Evolutionary conservation across 2,797 vertebrate species (phyloP), one percentile per base, ranked within the genome.

Genomic region (Spinibarbus caldwelli): DNA sequence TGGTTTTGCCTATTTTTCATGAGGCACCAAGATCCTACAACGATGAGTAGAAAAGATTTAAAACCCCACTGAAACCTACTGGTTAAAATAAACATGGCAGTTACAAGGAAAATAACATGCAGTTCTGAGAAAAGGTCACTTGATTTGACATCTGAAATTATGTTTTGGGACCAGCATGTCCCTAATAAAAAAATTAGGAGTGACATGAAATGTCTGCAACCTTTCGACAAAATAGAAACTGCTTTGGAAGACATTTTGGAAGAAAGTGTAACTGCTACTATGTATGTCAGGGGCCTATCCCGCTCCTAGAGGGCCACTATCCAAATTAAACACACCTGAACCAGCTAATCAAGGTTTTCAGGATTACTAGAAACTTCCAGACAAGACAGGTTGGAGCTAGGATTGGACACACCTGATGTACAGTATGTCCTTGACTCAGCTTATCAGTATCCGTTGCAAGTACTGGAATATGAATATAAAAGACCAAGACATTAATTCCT

Each of bases 251-350:
- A 10, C 41, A 41, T 2, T 41, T 41, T 2, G 2, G 9, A 10
- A 41, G 9, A 19, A 47, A 72, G 43, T 47, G 71, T 10, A 73
- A 73, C 71, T 31, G 15, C 43, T 47, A 29, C 70, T 15, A 29
- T 47, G 15, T 19, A n/a, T n/a, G n/a, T n/a, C n/a, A n/a, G 26
- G 43, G 29, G 29, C 43, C 6, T 59, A 29, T 78, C 52, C 75
- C 38, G 29, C 17, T 64, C 29, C 29, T 64, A 6, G 14, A 66
- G 15, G 29, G 62, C 15, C 1, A 3, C 62, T 34, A 31, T 36
- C 11, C 49, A 15, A 76, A 76, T 54, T 54, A 76, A 76, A 36
- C 31, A 54, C 73, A 76, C 73, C n/a, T n/a, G n/a, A 57, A 76
- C 31, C 23, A 14, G 49, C 12, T 54, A n/a, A 54, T 54, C 73